Evolutionary conservation across 2,113 vertebrate species (phyloP).

Genomic region (Craseonycteris thonglongyai): DNA sequence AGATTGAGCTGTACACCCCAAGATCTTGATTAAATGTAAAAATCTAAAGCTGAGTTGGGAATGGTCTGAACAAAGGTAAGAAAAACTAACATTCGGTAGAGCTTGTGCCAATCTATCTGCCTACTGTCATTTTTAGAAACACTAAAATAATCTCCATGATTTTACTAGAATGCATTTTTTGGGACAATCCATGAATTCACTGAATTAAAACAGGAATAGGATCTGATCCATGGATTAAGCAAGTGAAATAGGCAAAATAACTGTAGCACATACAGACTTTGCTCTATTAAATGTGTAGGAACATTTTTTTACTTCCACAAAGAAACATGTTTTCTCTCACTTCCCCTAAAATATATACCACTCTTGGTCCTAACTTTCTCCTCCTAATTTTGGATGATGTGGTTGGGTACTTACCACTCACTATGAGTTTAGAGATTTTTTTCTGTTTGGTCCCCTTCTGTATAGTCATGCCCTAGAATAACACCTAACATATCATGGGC

Average conservation of each 20-base stretch:
- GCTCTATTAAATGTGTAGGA: neutral
- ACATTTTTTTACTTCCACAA: neutral
- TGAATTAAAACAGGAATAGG: neutral
- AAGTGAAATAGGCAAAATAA: neutral
- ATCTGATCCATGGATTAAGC: neutral
- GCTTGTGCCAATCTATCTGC: neutral
- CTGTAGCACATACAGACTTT: neutral
- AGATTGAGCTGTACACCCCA: neutral
- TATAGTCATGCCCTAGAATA: neutral
- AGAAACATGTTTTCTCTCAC: neutral
- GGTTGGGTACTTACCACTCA: neutral
- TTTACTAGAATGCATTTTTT: neutral
- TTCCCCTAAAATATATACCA: neutral
- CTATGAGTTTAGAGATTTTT: neutral
- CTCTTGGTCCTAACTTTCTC: neutral
- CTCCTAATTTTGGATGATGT: neutral
- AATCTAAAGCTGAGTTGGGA: neutral
- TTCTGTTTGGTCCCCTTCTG: neutral
- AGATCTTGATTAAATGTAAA: constrained; percentile 31
- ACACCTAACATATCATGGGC: neutral
- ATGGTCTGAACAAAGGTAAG: neutral
- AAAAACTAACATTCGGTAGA: neutral
- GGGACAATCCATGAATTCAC: neutral
- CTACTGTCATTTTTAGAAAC: neutral
- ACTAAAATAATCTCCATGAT: neutral